Percentiles rank a stretch among this genome's conserved stretches.
These are phyloP conservation scores for Ornithorhynchus anatinus DNA, from an alignment of 2,113 vertebrate species.

Conservation along the genomic window DNA sequence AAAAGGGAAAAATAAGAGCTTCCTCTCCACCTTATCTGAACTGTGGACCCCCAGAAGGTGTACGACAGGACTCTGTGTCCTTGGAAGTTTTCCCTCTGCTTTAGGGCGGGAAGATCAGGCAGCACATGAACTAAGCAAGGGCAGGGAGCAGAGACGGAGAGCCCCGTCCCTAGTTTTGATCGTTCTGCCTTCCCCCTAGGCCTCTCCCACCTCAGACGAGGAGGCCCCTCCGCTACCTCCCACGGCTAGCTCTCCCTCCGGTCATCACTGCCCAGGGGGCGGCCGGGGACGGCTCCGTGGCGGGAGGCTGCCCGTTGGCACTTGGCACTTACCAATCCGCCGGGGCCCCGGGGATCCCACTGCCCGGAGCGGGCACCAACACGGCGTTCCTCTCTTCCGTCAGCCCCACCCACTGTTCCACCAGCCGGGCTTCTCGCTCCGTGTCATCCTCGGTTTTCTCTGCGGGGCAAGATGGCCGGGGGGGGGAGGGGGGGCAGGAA, in stretches of 20 bases:
- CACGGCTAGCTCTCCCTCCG: too few species aligned
- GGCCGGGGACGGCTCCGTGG: too few species aligned
- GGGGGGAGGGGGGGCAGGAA: neutral
- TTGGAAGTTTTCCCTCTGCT: too few species aligned
- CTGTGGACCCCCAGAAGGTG: too few species aligned
- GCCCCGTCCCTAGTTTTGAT: neutral
- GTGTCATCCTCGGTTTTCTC: conserved; percentile 92
- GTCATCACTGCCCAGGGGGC: neutral
- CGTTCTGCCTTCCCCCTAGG: too few species aligned
- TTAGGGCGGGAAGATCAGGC: neutral
- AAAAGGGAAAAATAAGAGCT: too few species aligned
- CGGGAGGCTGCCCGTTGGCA: neutral
- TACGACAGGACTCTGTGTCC: too few species aligned
- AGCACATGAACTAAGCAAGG: neutral
- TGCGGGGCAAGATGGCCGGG: conserved; percentile 35
- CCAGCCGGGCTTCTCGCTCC: conserved; percentile 90
- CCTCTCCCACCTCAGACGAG: too few species aligned
- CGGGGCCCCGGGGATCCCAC: conserved; percentile 92
- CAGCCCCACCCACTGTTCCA: conserved; percentile 98
- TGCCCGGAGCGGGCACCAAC: conserved; percentile 90
- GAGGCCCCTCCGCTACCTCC: too few species aligned
- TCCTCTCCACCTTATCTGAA: too few species aligned
- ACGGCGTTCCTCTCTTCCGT: conserved; percentile 95
- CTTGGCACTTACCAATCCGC: conserved; percentile 83
- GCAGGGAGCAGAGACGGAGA: fast-evolving